phyloP scores from a whole-genome alignment of 1,140 invertebrate genomes.

The Drosophila pseudoananassae region DNA sequence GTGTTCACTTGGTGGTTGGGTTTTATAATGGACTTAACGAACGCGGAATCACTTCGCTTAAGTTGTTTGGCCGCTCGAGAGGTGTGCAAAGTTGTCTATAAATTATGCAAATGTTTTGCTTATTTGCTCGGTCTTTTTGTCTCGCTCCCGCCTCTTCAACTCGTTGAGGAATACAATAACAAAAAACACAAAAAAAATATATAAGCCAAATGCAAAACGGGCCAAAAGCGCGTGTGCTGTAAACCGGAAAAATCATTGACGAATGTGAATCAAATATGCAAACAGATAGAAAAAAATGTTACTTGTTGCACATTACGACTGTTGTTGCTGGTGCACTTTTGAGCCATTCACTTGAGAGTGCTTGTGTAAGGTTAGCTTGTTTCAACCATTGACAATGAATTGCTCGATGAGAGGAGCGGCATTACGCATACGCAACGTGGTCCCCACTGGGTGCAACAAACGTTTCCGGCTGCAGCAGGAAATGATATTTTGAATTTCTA shows the following conservation, averaged over 20 bases:
- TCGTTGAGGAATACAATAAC: conserved; percentile 25
- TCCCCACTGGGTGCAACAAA: conserved; percentile 24
- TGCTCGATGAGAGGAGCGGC: conserved; percentile 31
- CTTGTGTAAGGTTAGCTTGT: conserved; percentile 51
- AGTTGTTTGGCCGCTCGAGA: conserved; percentile 38
- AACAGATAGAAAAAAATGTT: conserved; percentile 14
- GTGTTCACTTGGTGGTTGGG: conserved; percentile 1
- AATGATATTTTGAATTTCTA: conserved; percentile 20
- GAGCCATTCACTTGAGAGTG: conserved; percentile 41
- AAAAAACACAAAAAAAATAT: background rate
- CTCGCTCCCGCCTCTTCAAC: conserved; percentile 29
- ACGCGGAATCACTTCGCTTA: conserved; percentile 41
- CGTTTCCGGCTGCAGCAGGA: conserved; percentile 58
- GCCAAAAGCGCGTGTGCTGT: conserved; percentile 54
- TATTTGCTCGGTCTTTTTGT: conserved; percentile 16
- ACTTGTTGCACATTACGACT: conserved; percentile 48
- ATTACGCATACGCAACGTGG: conserved; percentile 58
- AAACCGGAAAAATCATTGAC: conserved; percentile 56
- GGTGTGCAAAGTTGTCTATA: conserved; percentile 51
- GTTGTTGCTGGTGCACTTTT: conserved; percentile 45
- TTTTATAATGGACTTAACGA: conserved; percentile 28
- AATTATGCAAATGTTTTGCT: conserved; percentile 50
- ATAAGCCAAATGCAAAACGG: conserved; percentile 23
- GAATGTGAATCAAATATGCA: conserved; percentile 56
- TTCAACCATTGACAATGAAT: conserved; percentile 60